Evolutionary conservation across 37 sponge, comb jelly and placozoan species (phyloP).

Genomic region (Beroe ovata): DNA sequence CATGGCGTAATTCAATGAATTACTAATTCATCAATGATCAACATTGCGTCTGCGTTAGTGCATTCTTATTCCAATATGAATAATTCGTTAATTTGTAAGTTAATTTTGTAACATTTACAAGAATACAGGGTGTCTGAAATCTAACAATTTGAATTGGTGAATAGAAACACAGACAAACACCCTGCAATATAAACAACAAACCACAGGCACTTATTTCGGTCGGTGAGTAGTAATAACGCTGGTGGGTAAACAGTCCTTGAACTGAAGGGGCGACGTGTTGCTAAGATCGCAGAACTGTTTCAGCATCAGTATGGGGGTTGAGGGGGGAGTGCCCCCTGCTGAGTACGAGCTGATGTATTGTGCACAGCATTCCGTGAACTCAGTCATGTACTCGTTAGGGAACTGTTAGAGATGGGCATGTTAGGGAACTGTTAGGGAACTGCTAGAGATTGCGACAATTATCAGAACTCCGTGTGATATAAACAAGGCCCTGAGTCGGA

Average conservation of each 20-base stretch:
- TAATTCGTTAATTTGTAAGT: no score
- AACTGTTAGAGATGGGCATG: not conserved
- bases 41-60: no score
- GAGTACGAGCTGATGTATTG: conserved; percentile 57
- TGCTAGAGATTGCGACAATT: not conserved
- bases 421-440: not conserved
- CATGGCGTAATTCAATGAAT: no score
- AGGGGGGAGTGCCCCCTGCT: not conserved
- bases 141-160: no score
- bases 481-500: no score
- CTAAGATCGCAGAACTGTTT: conserved; percentile 17
- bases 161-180: no score
- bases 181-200: no score
- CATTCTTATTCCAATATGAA: no score
- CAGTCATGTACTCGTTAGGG: conserved; percentile 1
- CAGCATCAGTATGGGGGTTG: conserved; percentile 3
- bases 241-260: not conserved
- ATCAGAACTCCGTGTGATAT: no score
- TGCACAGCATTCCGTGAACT: conserved; percentile 3
- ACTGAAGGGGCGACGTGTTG: conserved; percentile 14
- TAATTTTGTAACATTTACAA: no score
- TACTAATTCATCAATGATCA: no score
- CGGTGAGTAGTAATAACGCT: not conserved
- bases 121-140: no score
- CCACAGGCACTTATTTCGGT: not conserved